A percentile compares a stretch with the other conserved stretches of the same genome.
Conservation (phyloP, 2,888 invertebrate species). For the Melanophora roralis region DNA sequence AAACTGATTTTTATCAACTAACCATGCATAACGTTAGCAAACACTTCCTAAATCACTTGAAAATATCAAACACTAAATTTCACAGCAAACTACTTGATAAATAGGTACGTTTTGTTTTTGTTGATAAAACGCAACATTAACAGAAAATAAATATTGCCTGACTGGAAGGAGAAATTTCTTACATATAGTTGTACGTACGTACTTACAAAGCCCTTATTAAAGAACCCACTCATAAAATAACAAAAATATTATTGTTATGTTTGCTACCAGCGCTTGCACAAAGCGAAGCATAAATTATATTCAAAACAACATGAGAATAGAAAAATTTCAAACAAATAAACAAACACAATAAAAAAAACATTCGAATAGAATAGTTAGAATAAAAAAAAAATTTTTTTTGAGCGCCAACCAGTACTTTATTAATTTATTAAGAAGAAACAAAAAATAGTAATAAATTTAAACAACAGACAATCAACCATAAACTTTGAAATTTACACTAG, state of each 20-base stretch:
- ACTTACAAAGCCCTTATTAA: neutral
- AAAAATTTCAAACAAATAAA: slow-evolving; percentile 49
- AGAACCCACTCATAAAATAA: slow-evolving; percentile 40
- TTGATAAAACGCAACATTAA: slow-evolving; percentile 25
- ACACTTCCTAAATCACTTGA: slow-evolving; percentile 75
- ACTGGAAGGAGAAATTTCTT: no score
- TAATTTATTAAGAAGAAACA: slow-evolving; percentile 63
- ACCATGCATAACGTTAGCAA: slow-evolving; percentile 74
- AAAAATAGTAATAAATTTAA: slow-evolving; percentile 13
- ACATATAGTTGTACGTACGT: no score
- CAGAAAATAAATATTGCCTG: slow-evolving; percentile 22
- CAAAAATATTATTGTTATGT: slow-evolving; percentile 33
- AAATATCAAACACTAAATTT: slow-evolving; percentile 11
- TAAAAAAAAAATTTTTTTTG: slow-evolving; percentile 64
- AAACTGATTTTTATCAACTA: slow-evolving; percentile 74
- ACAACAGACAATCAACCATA: slow-evolving; percentile 10
- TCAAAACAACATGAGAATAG: slow-evolving; percentile 37
- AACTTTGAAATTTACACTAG: neutral
- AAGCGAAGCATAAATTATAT: slow-evolving; percentile 59
- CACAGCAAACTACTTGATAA: slow-evolving; percentile 22
- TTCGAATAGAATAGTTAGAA: slow-evolving; percentile 3
- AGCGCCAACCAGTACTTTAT: slow-evolving; percentile 63
- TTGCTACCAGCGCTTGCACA: slow-evolving; percentile 40
- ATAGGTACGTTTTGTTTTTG: slow-evolving; percentile 11
- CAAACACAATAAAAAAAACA: slow-evolving; percentile 22